phyloP scores from a whole-genome alignment of 2,113 vertebrate genomes.

The Larimichthys crocea region DNA sequence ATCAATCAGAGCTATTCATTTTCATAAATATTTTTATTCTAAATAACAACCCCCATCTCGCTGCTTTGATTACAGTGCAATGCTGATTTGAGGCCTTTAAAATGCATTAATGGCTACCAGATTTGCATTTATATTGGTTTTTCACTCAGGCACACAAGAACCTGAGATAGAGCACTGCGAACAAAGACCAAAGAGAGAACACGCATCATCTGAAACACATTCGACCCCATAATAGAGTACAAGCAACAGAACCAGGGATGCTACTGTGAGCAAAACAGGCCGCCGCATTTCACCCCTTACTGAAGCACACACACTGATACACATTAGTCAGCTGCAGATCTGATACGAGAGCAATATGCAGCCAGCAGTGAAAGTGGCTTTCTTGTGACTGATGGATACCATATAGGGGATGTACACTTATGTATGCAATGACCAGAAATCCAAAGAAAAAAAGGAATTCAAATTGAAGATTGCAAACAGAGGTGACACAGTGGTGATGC shows the following conservation, averaged over 20 bases:
- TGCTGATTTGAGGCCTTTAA: constrained; percentile 81
- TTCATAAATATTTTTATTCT: constrained; percentile 83
- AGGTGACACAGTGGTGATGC: constrained; percentile 26
- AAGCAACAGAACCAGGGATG: constrained; percentile 69
- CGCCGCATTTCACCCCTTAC: constrained; percentile 52
- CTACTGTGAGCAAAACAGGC: constrained; percentile 71
- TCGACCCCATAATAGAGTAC: constrained; percentile 78
- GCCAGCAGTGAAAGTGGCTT: constrained; percentile 51
- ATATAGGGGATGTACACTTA: constrained; percentile 53
- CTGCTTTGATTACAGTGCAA: constrained; percentile 83
- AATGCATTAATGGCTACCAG: constrained; percentile 83
- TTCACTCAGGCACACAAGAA: constrained; percentile 73
- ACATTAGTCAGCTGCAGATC: constrained; percentile 59
- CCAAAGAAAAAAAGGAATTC: not conserved
- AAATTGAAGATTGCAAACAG: constrained; percentile 45
- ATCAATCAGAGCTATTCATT: constrained; percentile 76
- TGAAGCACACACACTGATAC: constrained; percentile 46
- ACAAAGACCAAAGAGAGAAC: constrained; percentile 81
- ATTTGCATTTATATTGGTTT: constrained; percentile 90
- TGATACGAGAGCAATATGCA: constrained; percentile 41
- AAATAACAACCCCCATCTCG: constrained; percentile 77
- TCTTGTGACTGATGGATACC: constrained; percentile 53
- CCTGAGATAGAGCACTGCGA: constrained; percentile 74
- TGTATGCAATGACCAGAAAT: constrained; percentile 8
- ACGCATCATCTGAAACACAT: constrained; percentile 78